Evolutionary conservation across 2,888 invertebrate species (phyloP).

Genomic region (Tryphoninae sp.): DNA sequence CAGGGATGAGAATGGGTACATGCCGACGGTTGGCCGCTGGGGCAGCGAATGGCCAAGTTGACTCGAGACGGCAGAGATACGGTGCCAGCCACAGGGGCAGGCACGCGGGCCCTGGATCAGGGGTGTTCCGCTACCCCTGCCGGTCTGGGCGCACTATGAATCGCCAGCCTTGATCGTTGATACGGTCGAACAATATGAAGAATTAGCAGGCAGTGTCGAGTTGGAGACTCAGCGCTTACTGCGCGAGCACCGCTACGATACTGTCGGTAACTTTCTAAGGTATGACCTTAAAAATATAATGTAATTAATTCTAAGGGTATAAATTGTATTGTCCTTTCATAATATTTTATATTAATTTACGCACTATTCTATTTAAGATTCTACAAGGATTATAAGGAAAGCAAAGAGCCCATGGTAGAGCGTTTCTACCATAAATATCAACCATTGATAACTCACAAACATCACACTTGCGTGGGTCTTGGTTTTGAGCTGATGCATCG

Average conservation of each 20-base stretch:
- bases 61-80: constrained; percentile 88
- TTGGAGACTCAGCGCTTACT: constrained; percentile 90
- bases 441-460: constrained; percentile 89
- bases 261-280: constrained; percentile 91
- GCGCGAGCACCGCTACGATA: constrained; percentile 94
- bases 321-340: constrained; percentile 3
- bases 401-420: constrained; percentile 85
- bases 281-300: constrained; percentile 65
- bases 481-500: constrained; percentile 90
- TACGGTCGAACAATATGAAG: constrained; percentile 88
- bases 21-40: constrained; percentile 94
- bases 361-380: constrained; percentile 82
- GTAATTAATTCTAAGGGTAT: not conserved
- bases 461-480: constrained; percentile 94
- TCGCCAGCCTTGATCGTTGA: constrained; percentile 82
- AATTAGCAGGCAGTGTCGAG: constrained; percentile 90
- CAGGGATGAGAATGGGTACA: constrained; percentile 84
- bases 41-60: constrained; percentile 98
- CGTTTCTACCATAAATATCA: constrained; percentile 90
- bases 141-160: constrained; percentile 86
- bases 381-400: constrained; percentile 83
- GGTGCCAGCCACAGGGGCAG: constrained; percentile 82
- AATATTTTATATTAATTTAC: not conserved
- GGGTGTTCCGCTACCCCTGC: constrained; percentile 89
- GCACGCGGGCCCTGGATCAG: constrained; percentile 84